Evolutionary conservation across 2,888 invertebrate genomes (phyloP).

Genomic region (Epiblema foenella): DNA sequence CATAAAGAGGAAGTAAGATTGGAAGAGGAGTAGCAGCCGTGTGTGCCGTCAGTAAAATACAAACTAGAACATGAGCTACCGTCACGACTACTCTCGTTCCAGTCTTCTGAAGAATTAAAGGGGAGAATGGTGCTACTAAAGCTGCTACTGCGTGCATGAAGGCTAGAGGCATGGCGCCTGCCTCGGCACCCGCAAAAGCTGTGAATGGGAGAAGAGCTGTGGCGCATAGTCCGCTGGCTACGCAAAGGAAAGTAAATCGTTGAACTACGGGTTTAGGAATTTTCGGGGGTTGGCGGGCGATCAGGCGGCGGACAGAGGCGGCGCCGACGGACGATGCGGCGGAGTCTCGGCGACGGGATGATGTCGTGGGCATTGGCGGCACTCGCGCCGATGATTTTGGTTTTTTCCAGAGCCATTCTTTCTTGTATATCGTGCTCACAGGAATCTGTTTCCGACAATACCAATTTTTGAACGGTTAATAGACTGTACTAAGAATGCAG

Average conservation of each 20-base stretch:
- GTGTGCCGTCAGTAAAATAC: constrained; percentile 86
- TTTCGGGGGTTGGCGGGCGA: constrained; percentile 83
- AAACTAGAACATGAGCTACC: constrained; percentile 82
- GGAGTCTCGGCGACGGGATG: constrained; percentile 86
- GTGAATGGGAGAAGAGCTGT: constrained; percentile 87
- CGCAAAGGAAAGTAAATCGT: constrained; percentile 82
- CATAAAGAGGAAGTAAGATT: constrained; percentile 71
- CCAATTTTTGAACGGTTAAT: neutral
- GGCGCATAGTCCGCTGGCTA: constrained; percentile 86
- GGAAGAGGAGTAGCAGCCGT: constrained; percentile 70
- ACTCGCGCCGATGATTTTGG: constrained; percentile 62
- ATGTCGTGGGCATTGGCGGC: constrained; percentile 52
- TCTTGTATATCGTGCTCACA: constrained; percentile 74
- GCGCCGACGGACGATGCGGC: constrained; percentile 90
- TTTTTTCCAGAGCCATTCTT: constrained; percentile 81
- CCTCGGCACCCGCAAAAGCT: constrained; percentile 78
- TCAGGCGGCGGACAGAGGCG: constrained; percentile 90
- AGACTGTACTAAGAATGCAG: too few species aligned
- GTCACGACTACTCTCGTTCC: constrained; percentile 73
- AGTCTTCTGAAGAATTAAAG: constrained; percentile 74
- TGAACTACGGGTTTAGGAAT: constrained; percentile 78
- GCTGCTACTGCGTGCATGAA: constrained; percentile 86
- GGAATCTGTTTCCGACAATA: constrained; percentile 63
- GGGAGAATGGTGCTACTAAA: constrained; percentile 79
- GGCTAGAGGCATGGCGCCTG: constrained; percentile 87